Base-by-base conservation (phyloP, 35 echinoderm and acorn worm species). In the Heliocidaris tuberculata region DNA sequence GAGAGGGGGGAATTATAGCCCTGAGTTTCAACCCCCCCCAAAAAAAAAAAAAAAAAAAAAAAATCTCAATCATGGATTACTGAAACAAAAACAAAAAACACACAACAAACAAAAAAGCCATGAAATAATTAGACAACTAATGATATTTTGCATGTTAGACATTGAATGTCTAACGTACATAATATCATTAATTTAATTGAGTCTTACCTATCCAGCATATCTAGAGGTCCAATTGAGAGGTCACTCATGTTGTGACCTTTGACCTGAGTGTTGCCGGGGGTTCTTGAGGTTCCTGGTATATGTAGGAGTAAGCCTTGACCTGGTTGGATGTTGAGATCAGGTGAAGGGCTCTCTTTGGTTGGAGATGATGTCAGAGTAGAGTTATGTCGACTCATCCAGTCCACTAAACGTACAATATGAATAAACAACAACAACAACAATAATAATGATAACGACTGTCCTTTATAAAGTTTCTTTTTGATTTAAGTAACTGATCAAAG, bases 371-470 rank as follows among this genome's bases (percentile, higher is more conserved):
- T 93, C 4, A 93, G 91, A 31, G 91, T 93, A 13, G 91, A 49
- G 31, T 93, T 48, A 93, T 93, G 91, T 48, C 50, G 91, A 48
- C 91, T 93, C 47, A 93, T 93, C 91, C 91, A 93, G 17, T 48
- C 91, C 13, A n/a, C 91, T 89, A n/a, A n/a, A n/a, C n/a, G 15
- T 85, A 85, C 70, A 85, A 29, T 15, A 85, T 19, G 15, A 85
- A 85, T 42, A 42, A 42, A 42, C 35, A 42, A 42, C 35, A 42
- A 42, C 35, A 42, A 42, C 35, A 60, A 60, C 10, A 60, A 60
- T 15, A 60, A 60, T 60, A 60, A 19, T 15, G 12, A 12, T 2
- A 10, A 19, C 10, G 11, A 60, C 59, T 60, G 59, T 13, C 35
- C 35, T 42, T 42, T 42, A 42, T 42, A 42, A 42, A 42, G 1